Conservation (phyloP, 1,140 invertebrate species). For the Eurosta solidaginis region DNA sequence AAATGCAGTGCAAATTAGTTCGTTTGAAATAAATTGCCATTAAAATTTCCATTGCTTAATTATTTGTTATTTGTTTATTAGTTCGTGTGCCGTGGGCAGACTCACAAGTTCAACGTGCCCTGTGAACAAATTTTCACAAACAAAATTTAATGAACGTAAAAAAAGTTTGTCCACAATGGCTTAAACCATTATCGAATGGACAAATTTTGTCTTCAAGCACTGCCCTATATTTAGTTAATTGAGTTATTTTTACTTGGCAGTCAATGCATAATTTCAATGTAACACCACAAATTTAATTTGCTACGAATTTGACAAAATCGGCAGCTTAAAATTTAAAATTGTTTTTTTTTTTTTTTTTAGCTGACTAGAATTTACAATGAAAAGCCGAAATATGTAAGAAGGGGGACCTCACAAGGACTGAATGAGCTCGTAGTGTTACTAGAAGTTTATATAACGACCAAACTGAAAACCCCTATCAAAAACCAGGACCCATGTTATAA, state of each 20-base stretch:
- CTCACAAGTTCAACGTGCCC: not conserved
- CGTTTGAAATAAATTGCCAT: not conserved
- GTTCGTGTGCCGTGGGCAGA: not conserved
- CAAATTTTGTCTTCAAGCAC: not conserved
- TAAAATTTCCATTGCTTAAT: not conserved
- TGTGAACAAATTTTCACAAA: not conserved
- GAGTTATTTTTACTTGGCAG: not conserved
- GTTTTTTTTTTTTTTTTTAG: no score
- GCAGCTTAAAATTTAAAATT: no score
- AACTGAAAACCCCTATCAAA: no score
- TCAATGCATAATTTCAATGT: not conserved
- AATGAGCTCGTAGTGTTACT: no score
- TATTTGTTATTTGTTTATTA: no score
- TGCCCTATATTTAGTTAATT: not conserved
- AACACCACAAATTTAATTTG: not conserved
- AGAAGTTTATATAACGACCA: no score
- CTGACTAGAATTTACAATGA: no score
- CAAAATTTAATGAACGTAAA: not conserved
- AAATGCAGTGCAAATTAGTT: not conserved
- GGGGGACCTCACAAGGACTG: no score
- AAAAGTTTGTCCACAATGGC: not conserved
- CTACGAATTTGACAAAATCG: no score
- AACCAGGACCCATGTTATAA: no score
- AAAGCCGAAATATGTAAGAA: no score
- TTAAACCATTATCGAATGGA: not conserved